phyloP scores from a whole-genome alignment of 2,113 vertebrate genomes.

The Rhinolophus ferrumequinum region DNA sequence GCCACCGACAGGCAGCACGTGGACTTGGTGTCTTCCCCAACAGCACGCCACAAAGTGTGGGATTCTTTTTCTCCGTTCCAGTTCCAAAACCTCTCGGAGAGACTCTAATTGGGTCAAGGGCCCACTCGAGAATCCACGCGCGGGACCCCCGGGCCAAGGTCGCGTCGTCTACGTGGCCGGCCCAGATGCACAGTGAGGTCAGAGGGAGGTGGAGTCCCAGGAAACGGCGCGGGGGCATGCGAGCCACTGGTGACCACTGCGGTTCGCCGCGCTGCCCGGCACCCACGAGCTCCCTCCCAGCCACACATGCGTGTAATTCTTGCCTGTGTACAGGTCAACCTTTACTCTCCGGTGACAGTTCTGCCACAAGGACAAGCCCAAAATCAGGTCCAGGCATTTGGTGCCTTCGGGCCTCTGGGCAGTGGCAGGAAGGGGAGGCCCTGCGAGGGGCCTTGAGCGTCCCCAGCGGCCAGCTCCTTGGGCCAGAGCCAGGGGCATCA shows the following conservation, averaged over 20 bases:
- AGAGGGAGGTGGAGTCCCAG: fast-evolving
- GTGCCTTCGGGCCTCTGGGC: fast-evolving
- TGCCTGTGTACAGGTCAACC: not conserved
- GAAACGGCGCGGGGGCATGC: fast-evolving
- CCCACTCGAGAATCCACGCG: fast-evolving
- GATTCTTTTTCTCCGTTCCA: not conserved
- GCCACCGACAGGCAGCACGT: fast-evolving
- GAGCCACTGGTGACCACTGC: not conserved
- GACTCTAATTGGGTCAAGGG: fast-evolving
- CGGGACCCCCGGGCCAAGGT: not conserved
- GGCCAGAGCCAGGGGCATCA: not conserved
- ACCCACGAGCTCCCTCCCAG: fast-evolving
- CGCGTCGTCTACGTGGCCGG: fast-evolving
- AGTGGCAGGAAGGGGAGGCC: not conserved
- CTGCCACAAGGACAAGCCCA: fast-evolving
- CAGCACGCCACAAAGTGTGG: fast-evolving
- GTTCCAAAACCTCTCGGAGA: not conserved
- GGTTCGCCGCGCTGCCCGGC: not conserved
- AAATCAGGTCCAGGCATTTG: not conserved
- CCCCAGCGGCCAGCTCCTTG: not conserved
- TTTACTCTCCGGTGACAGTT: fast-evolving
- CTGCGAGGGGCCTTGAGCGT: fast-evolving
- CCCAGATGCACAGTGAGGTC: fast-evolving
- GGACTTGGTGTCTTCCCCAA: fast-evolving
- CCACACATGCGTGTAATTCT: fast-evolving